These are phyloP conservation scores for Gopherus flavomarginatus DNA, from an alignment of 2,113 vertebrate genomes.

Conservation along the genomic window DNA sequence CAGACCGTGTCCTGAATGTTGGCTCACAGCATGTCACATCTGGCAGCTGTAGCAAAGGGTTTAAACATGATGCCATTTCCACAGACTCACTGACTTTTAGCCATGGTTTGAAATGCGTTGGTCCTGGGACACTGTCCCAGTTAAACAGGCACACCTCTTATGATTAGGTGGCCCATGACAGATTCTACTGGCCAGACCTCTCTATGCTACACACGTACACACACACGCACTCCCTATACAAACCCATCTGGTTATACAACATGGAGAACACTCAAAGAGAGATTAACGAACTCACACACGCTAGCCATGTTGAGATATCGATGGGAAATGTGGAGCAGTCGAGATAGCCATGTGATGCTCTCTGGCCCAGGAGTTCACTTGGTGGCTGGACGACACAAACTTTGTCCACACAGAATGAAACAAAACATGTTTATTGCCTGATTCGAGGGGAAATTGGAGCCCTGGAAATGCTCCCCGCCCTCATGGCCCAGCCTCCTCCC, in stretches of 20 bases:
- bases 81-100: background rate
- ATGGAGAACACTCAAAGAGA: background rate
- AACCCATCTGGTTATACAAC: background rate
- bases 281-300: background rate
- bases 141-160: background rate
- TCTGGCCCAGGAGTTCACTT: background rate
- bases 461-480: background rate
- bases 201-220: background rate
- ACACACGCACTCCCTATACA: background rate
- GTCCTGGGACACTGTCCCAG: background rate
- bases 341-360: accelerated
- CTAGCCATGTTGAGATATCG: too few species aligned
- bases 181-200: background rate
- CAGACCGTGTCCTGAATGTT: background rate
- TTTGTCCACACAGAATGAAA: background rate
- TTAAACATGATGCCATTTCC: background rate
- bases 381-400: background rate
- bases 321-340: too few species aligned
- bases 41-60: background rate
- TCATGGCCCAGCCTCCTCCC: background rate
- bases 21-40: background rate
- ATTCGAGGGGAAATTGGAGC: background rate
- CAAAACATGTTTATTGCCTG: slow-evolving; percentile 63
- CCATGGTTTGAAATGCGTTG: background rate
- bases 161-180: background rate